These are phyloP conservation scores for Platycnemis pennipes DNA, from an alignment of 2,888 invertebrate genomes.

Conservation along the genomic window DNA sequence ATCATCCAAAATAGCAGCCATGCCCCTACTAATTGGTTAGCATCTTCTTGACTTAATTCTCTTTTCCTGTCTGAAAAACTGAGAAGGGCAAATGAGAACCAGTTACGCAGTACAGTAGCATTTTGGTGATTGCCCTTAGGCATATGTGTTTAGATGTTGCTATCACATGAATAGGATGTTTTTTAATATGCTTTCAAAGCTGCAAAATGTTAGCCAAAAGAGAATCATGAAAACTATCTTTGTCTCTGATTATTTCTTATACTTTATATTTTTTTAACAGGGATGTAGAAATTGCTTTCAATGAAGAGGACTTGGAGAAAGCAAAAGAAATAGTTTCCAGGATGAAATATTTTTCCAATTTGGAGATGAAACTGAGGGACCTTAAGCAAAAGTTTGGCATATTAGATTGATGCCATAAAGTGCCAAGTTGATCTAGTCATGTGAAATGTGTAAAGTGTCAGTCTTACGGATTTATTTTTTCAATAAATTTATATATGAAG, in stretches of 20 bases:
- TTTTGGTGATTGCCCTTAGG: too few species aligned
- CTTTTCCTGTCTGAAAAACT: too few species aligned
- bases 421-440: neutral
- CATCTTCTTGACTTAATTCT: too few species aligned
- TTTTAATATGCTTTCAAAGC: too few species aligned
- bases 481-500: neutral
- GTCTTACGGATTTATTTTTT: neutral
- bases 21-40: too few species aligned
- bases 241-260: neutral
- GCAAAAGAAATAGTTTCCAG: slow-evolving; percentile 86
- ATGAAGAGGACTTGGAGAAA: slow-evolving; percentile 82
- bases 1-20: too few species aligned
- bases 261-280: slow-evolving; percentile 75
- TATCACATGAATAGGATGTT: too few species aligned
- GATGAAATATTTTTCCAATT: slow-evolving; percentile 93
- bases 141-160: too few species aligned
- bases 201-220: too few species aligned
- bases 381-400: slow-evolving; percentile 83
- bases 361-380: slow-evolving; percentile 88
- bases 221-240: too few species aligned
- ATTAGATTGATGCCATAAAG: slow-evolving; percentile 73
- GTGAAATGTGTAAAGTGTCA: neutral
- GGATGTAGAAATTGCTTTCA: slow-evolving; percentile 85
- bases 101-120: too few species aligned
- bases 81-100: too few species aligned